Evolutionary conservation across 2,888 invertebrate genomes (phyloP).

Genomic region (Cheilosia variabilis): DNA sequence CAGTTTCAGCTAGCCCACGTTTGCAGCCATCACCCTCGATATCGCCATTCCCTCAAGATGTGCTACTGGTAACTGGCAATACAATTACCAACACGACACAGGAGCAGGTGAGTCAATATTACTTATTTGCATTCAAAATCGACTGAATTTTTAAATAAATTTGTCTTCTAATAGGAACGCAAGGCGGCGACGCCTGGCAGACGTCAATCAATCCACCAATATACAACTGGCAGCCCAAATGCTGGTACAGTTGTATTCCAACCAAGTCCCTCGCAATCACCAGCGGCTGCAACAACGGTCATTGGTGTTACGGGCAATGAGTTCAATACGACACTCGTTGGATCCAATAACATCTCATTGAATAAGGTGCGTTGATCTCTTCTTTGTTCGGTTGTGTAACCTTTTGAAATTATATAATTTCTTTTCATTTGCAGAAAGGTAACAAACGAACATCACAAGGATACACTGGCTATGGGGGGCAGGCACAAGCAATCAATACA

Average conservation of each 20-base stretch:
- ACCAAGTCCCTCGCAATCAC: conserved; percentile 84
- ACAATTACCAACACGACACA: conserved; percentile 83
- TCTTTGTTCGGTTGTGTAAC: not conserved
- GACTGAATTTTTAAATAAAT: conserved; percentile 14
- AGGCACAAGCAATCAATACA: conserved; percentile 82
- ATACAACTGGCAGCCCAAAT: conserved; percentile 83
- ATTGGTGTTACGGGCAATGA: conserved; percentile 83
- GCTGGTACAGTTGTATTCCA: conserved; percentile 84
- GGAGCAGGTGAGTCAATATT: conserved; percentile 81
- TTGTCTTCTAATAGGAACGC: conserved; percentile 80
- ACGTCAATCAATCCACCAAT: conserved; percentile 84
- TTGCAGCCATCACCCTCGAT: conserved; percentile 84
- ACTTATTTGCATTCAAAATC: no score
- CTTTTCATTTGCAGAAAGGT: conserved; percentile 80
- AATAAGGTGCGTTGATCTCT: conserved; percentile 80
- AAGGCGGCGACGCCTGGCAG: conserved; percentile 84
- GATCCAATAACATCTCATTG: conserved; percentile 84
- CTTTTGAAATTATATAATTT: not conserved
- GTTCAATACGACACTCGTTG: conserved; percentile 84
- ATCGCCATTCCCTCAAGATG: conserved; percentile 84
- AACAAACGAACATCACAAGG: conserved; percentile 80
- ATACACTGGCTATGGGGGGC: conserved; percentile 80
- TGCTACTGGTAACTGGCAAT: conserved; percentile 83
- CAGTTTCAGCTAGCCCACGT: conserved; percentile 84
- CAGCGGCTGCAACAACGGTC: conserved; percentile 82